Base-by-base conservation (phyloP, 2,888 invertebrate genomes). In the Conchocele bisecta region DNA sequence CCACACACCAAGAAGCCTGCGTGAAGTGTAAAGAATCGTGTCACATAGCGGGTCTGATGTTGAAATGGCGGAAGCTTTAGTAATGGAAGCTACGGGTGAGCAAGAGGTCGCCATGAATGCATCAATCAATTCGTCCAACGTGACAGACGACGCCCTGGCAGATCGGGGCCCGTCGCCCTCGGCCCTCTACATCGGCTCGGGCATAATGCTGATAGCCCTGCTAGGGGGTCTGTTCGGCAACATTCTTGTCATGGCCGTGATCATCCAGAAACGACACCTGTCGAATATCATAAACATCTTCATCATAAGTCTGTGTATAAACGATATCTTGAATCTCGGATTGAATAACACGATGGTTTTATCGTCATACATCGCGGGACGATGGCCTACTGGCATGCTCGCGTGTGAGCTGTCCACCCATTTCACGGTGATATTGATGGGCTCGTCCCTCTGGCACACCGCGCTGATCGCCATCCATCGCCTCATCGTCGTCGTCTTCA, bases 391-490 rank as follows among this genome's bases (percentile, higher is more conserved):
- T 33, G 89, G 87, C 5, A 72, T 85, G 61, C 72, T 86, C 3
- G 84, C 87, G 20, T 90, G 90, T 74, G 87, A 88, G 73, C 71
- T 89, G 48, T 82, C 86, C 35, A 88, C 88, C 17, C 89, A 89
- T 69, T 86, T 89, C 61, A 87, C 86, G 5, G 87, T 89, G 13
- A 81, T 88, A 26, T 76, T 90, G 11, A 88, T 89, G 83, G 89
- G 89, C 0, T 88, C 86, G 1, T 88, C 88, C 1, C 75, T 90
- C 6, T 89, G 89, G 89, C 90, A 90, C 63, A 88, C 89, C 6
- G 89, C 88, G 6, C 84, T 90, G 35, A 89, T 90, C 41, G 88
- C 89, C 29, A 86, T 90, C 17, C 90, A 90, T 69, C 81, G 90
- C 6, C 86, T 89, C 26, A 85, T 90, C 35, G 89, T 90, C 1